Base-by-base conservation (phyloP, 1,140 invertebrate genomes). In the Rhyzopertha dominica region DNA sequence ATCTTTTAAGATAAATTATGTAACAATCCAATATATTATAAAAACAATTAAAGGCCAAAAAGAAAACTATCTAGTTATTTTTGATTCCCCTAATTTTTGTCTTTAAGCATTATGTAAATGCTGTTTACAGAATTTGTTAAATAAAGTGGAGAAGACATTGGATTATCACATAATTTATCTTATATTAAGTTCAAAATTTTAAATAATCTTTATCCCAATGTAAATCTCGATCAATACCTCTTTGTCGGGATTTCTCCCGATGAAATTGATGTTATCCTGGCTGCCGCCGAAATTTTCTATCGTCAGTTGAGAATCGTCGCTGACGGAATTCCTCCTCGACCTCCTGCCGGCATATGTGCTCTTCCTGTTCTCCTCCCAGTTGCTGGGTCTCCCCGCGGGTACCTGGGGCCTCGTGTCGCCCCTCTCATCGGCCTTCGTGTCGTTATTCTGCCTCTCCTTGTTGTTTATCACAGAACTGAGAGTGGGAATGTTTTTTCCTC, bases 231-330 rank as follows among this genome's bases (percentile, higher is more conserved):
- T n/a, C n/a, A n/a, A n/a, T n/a, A 75, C 64, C 55, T 77, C 84
- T 66, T 90, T 90, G 66, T 88, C 85, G 0, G 85, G 84, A 73
- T 90, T 78, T 12, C 74, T 61, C 0, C 78, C 78, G 26, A 78
- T 72, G 56, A 80, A 80, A 66, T 81, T 80, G 30, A 85, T 61
- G 43, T 84, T 78, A 63, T 85, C 87, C 74, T 89, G 85, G 55
- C 81, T 86, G 32, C 87, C 90, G 19, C 90, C 89, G 70, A 94
- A 91, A 68, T 94, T 92, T 72, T 94, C 90, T 19, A 92, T 84
- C 0, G 89, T 92, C 47, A 94, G 68, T 66, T 91, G 84, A 19
- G 87, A 91, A 61, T 92, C 89, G 60, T 92, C 90, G 25, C 84
- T 82, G 32, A 88, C 75, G 29, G 88, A 92, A 63, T 90, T 89